A percentile compares a stretch with the other conserved stretches of the same genome.
Conservation (phyloP, 2,113 vertebrate species). For the Henicopernis longicauda region DNA sequence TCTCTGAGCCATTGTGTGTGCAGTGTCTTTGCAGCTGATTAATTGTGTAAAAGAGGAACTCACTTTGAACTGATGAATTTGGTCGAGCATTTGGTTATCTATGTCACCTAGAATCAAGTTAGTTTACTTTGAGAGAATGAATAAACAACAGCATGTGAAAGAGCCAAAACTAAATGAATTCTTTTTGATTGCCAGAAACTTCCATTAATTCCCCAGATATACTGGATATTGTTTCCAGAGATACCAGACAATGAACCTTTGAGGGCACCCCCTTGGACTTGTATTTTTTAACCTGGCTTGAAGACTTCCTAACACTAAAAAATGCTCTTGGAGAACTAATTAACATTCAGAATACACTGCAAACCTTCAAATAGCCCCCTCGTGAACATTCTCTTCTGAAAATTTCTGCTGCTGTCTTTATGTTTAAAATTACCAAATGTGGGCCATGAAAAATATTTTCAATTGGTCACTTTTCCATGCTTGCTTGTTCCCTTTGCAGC, state of each 20-base stretch:
- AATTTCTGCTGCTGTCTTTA: not conserved
- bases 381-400: not conserved
- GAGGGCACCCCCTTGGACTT: not conserved
- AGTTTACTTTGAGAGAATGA: not conserved
- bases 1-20: accelerated
- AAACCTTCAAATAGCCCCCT: not conserved
- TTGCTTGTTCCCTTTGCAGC: not conserved
- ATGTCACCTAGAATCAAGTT: not conserved
- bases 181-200: not conserved
- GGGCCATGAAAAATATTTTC: not conserved
- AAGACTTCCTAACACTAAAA: not conserved
- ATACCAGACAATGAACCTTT: not conserved
- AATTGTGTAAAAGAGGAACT: not conserved
- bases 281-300: not conserved
- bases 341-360: not conserved
- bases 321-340: not conserved
- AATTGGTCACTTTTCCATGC: not conserved
- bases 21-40: not conserved
- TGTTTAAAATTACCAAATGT: not conserved
- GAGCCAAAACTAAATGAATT: not conserved
- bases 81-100: not conserved
- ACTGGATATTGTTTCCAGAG: not conserved
- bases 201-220: not conserved
- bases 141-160: not conserved
- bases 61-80: accelerated